phyloP scores from a whole-genome alignment of 1,140 invertebrate species.

The Drosophila malerkotliana region DNA sequence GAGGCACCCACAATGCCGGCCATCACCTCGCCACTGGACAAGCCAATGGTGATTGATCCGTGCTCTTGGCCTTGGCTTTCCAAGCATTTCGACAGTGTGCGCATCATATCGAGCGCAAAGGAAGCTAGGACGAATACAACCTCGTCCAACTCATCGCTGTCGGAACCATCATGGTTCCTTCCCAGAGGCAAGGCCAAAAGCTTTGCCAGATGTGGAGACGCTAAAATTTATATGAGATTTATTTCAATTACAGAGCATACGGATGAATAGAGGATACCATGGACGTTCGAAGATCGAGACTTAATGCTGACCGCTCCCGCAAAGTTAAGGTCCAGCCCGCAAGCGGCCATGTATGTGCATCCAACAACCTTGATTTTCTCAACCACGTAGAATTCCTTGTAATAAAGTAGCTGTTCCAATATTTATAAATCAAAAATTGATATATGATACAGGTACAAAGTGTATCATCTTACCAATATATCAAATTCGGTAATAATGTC shows the following conservation, averaged over 20 bases:
- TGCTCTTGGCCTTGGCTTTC: neutral
- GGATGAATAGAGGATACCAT: neutral
- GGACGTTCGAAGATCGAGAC: neutral
- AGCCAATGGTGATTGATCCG: constrained; percentile 84
- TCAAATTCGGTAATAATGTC: constrained; percentile 96
- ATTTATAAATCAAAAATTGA: constrained; percentile 66
- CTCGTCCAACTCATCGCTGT: constrained; percentile 18
- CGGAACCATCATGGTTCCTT: too few relatives aligned
- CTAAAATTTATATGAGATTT: neutral
- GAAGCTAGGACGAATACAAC: constrained; percentile 55
- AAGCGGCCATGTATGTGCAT: constrained; percentile 97
- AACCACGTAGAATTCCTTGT: constrained; percentile 44
- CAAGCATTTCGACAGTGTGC: constrained; percentile 31
- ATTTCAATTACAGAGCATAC: neutral
- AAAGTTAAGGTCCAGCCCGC: constrained; percentile 88
- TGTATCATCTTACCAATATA: constrained; percentile 75
- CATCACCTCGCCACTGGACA: constrained; percentile 92
- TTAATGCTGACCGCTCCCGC: constrained; percentile 10
- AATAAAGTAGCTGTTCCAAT: constrained; percentile 24
- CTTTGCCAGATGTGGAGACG: neutral
- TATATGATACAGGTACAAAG: too few relatives aligned
- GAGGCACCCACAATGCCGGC: constrained; percentile 95
- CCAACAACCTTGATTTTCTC: constrained; percentile 97
- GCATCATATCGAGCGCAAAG: constrained; percentile 59
- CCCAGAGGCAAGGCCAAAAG: neutral